Base-by-base conservation (phyloP, 2,888 invertebrate species). In the Zootermopsis nevadensis region DNA sequence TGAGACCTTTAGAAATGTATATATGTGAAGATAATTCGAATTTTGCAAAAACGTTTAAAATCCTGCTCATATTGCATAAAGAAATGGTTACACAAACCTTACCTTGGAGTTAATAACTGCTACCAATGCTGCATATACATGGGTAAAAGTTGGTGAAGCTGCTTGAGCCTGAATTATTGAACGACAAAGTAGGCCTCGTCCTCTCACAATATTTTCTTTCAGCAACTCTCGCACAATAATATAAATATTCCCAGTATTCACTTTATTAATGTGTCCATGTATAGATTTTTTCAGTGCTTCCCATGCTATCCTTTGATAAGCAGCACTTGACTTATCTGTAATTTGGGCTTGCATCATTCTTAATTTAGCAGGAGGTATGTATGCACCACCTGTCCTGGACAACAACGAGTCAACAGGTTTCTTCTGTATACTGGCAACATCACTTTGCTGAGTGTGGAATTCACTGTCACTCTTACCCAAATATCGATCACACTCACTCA, bases 221-320 rank as follows among this genome's bases (percentile, higher is more conserved):
- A 99, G 91, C 38, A 99, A 89, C 89, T 99, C 97, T 83, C 96
- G 92, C 0, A 98, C 97, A 83, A 99, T 98, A 81, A 96, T 94
- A 0, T 94, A 95, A 85, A 99, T 96, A 89, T 99, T 99, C 24
- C 97, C 95, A 0, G 96, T 96, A 89, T 99, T 99, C 1, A 99
- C 95, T 91, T 99, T 99, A 90, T 99, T 99, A 84, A 99, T 98
- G 86, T 96, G 95, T 86, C 99, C 99, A 88, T 99, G 98, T 86
- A 99, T 96, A 15, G 98, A 98, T 89, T 99, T 99, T 89, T 99
- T 99, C 33, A 99, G 90, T 0, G 98, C 98, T 91, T 99, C 99
- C 99, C 99, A 99, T 1, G 99, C 96, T 79, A 99, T 94, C 86
- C 99, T 92, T 89, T 99, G 99, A 90, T 97, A 99, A 1, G 97